These are phyloP conservation scores for Mycogona germanica DNA, from an alignment of 2,888 invertebrate species.

Conservation along the genomic window DNA sequence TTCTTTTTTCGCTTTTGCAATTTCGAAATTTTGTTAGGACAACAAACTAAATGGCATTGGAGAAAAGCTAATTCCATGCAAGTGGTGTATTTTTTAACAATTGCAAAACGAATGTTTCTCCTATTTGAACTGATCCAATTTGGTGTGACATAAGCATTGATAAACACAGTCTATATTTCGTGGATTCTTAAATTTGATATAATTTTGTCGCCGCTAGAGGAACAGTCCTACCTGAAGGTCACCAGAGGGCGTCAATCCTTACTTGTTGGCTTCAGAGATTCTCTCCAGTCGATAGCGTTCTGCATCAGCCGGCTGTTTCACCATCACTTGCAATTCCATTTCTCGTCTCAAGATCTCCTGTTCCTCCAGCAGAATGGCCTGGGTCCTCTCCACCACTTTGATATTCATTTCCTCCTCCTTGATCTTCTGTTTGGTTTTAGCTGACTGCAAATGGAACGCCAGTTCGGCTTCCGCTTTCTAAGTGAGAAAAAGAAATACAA, in stretches of 20 bases:
- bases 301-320: conserved; percentile 90
- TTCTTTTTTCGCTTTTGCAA: too few relatives aligned
- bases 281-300: conserved; percentile 85
- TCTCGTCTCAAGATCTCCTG: conserved; percentile 89
- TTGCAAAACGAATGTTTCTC: too few relatives aligned
- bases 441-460: conserved; percentile 85
- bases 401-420: conserved; percentile 98
- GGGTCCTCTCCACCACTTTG: conserved; percentile 75
- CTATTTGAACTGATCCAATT: too few relatives aligned
- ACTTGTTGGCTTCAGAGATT: conserved; percentile 80
- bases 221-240: too few relatives aligned
- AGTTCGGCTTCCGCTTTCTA: conserved; percentile 81
- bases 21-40: too few relatives aligned
- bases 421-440: conserved; percentile 88
- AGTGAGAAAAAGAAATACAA: conserved; percentile 11
- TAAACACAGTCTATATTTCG: too few relatives aligned
- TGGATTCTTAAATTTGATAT: too few relatives aligned
- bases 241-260: conserved; percentile 18
- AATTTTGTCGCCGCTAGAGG: too few relatives aligned
- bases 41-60: too few relatives aligned
- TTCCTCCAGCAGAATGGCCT: conserved; percentile 89
- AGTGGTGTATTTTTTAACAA: too few relatives aligned
- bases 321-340: conserved; percentile 81
- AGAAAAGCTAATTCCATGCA: too few relatives aligned
- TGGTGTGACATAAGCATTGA: too few relatives aligned